A percentile compares a stretch with the other conserved stretches of the same genome.
These are phyloP conservation scores for Chelon auratus DNA, from an alignment of 2,797 vertebrate genomes.

Conservation along the genomic window DNA sequence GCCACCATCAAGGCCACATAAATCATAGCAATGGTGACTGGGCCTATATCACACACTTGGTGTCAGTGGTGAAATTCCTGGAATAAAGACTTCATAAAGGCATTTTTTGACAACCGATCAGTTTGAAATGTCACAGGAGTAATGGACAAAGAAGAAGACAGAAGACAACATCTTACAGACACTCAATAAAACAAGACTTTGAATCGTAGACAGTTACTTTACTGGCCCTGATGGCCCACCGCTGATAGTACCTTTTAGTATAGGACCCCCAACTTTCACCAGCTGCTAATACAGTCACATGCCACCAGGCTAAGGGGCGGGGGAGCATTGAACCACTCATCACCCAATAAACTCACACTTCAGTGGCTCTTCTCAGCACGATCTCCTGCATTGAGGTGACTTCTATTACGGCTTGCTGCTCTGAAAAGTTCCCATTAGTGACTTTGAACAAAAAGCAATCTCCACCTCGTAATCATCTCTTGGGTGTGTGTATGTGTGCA, in stretches of 20 bases:
- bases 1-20: too few species aligned
- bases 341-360: constrained; percentile 3
- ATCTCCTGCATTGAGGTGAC: background rate
- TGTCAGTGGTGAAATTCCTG: too few species aligned
- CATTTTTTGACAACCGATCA: too few species aligned
- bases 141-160: too few species aligned
- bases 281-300: background rate
- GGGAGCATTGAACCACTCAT: background rate
- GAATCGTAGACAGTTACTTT: too few species aligned
- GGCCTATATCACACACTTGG: too few species aligned
- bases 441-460: constrained; percentile 50
- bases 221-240: too few species aligned
- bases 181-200: too few species aligned
- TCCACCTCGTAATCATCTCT: constrained; percentile 33
- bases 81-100: too few species aligned
- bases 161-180: too few species aligned
- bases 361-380: background rate
- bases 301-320: background rate
- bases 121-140: too few species aligned
- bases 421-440: constrained; percentile 23
- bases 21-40: too few species aligned
- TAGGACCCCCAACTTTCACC: background rate
- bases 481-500: background rate
- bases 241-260: background rate
- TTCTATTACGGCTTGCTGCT: constrained; percentile 30